Base-by-base conservation (phyloP, 1,140 invertebrate species). In the Atta cephalotes region DNA sequence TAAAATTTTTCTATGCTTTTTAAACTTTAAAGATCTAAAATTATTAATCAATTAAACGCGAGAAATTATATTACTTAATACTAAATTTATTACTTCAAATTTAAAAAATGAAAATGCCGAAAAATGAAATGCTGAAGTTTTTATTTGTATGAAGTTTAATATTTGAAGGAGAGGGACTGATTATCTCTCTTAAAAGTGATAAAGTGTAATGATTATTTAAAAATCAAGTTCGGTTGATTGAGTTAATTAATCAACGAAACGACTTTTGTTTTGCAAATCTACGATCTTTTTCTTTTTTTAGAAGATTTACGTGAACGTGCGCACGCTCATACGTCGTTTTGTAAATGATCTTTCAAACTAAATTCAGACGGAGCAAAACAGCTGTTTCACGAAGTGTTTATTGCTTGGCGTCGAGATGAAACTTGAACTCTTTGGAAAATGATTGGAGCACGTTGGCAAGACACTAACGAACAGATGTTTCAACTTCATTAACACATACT, bases 351-450 rank as follows among this genome's bases (percentile, higher is more conserved):
- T 45, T 25, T 16, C 85, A 49, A 88, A 89, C 51, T 90, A 91
- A 85, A 90, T 89, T 89, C 68, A 87, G 87, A 77, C 72, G 14
- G 71, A 63, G 25, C 66, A 70, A 49, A 86, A 86, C 89, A 79
- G 62, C 80, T 88, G 84, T 87, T 89, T 63, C 63, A 28, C 45
- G 53, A 56, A 90, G 35, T 79, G 60, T 90, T 91, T 88, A 80
- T 79, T 63, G 58, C 53, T 90, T 86, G 87, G 76, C 81, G 66
- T 51, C 25, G 39, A 86, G n/a, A 16, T 66, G 76, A 87, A 90
- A 90, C 79, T 88, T 71, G 35, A 85, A 90, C 62, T 90, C 68
- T 81, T 68, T 60, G 58, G 39, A 87, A 87, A 65, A 25, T 28
- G 63, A 70, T 65, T 49, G 79, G 12, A 28, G 16, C 39, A 62